phyloP scores from a whole-genome alignment of 2,888 invertebrate species.

The Caenorhabditis sp. region DNA sequence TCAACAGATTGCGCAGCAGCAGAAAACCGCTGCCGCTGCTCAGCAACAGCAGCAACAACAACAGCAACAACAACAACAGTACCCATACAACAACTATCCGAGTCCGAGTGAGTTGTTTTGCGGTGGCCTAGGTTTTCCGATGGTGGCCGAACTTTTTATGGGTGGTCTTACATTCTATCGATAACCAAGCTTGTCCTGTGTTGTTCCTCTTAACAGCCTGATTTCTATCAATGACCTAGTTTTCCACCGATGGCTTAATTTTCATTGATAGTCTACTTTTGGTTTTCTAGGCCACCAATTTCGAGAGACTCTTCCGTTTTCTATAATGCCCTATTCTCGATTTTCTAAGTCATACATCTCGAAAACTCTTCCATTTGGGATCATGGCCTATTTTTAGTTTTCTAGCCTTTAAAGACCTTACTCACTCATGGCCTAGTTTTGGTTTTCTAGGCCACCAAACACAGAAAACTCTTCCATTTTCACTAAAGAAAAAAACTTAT shows the following conservation, averaged over 20 bases:
- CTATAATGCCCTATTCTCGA: too few species aligned
- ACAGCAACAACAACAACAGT: conserved; percentile 32
- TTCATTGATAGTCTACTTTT: neutral
- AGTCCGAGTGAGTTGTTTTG: conserved; percentile 49
- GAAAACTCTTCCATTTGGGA: too few species aligned
- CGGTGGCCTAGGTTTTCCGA: too few species aligned
- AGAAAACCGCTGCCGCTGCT: neutral
- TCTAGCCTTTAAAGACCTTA: too few species aligned
- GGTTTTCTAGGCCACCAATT: conserved; percentile 6
- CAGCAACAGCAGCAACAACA: conserved; percentile 50
- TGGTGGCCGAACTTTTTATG: too few species aligned
- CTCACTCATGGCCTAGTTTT: neutral
- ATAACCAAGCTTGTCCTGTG: too few species aligned
- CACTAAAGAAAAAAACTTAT: too few species aligned
- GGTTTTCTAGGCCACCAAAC: neutral
- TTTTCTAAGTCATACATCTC: too few species aligned
- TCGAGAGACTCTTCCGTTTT: too few species aligned
- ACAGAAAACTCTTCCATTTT: conserved; percentile 14
- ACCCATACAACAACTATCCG: conserved; percentile 47
- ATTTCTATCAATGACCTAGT: neutral
- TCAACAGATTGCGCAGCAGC: conserved; percentile 44
- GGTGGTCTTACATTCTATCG: too few species aligned
- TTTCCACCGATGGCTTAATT: too few species aligned
- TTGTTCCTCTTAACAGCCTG: too few species aligned
- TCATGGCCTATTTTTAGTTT: neutral